A percentile compares a stretch with the other conserved stretches of the same genome.
These are phyloP conservation scores for Pocillopora verrucosa DNA, from an alignment of 64 coral and sea anemone genomes.

Conservation along the genomic window DNA sequence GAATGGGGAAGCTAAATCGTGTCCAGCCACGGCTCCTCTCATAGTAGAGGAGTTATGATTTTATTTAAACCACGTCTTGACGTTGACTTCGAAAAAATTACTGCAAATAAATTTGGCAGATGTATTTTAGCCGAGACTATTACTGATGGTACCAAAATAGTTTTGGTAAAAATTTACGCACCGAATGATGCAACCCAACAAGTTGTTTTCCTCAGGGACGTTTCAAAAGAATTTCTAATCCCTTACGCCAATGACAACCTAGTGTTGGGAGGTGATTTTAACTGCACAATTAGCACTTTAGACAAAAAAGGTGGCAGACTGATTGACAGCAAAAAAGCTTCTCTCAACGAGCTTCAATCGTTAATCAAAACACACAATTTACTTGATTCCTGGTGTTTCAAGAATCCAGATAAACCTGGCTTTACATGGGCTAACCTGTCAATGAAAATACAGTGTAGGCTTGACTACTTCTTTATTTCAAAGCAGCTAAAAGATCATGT, in stretches of 20 bases:
- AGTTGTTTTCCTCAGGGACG: background rate
- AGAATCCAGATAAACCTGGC: conserved; percentile 11
- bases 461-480: conserved; percentile 22
- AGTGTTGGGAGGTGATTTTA: conserved; percentile 8
- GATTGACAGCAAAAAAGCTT: conserved; percentile 3
- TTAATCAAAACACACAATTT: conserved; percentile 3
- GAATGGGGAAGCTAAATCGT: conserved; percentile 42
- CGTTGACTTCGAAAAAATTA: conserved; percentile 10
- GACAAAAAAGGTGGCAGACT: conserved; percentile 4
- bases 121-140: conserved; percentile 43
- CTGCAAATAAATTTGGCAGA: conserved; percentile 16
- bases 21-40: conserved; percentile 45
- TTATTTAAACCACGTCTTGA: conserved; percentile 38
- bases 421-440: conserved; percentile 24
- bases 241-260: background rate
- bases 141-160: conserved; percentile 17
- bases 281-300: conserved; percentile 22
- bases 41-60: conserved; percentile 55
- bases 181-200: conserved; percentile 47
- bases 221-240: conserved; percentile 33
- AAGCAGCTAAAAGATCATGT: background rate
- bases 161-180: conserved; percentile 45
- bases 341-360: background rate
- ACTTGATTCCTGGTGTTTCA: conserved; percentile 21
- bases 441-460: conserved; percentile 26